These are phyloP conservation scores for Mizuhopecten yessoensis DNA, from an alignment of 1,140 invertebrate genomes.

Conservation along the genomic window DNA sequence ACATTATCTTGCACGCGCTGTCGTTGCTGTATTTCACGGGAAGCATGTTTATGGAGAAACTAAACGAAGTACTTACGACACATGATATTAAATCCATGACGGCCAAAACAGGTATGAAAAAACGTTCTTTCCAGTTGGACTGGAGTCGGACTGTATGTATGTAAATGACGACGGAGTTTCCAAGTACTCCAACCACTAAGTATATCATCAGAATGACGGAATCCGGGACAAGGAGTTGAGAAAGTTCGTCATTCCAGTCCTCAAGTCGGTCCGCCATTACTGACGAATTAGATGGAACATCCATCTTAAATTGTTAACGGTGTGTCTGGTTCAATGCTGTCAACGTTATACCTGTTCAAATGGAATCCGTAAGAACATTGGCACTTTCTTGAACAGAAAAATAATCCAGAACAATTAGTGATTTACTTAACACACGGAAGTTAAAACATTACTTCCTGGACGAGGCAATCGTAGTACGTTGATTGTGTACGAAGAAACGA, in stretches of 20 bases:
- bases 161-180: constrained; percentile 45
- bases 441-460: too few species aligned
- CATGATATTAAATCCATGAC: constrained; percentile 24
- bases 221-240: constrained; percentile 13
- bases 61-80: constrained; percentile 43
- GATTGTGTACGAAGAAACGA: too few species aligned
- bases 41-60: constrained; percentile 46
- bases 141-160: constrained; percentile 48
- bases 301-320: too few species aligned
- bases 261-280: too few species aligned
- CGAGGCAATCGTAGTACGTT: too few species aligned
- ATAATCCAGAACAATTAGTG: too few species aligned
- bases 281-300: too few species aligned
- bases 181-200: constrained; percentile 24
- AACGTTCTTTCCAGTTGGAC: constrained; percentile 45
- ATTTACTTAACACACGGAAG: too few species aligned
- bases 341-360: too few species aligned
- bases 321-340: too few species aligned
- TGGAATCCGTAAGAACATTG: too few species aligned
- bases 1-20: constrained; percentile 46
- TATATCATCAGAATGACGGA: constrained; percentile 49
- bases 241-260: constrained; percentile 41
- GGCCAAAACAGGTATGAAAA: constrained; percentile 56
- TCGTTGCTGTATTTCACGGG: constrained; percentile 45
- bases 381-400: too few species aligned